Evolutionary conservation across 1,140 invertebrate genomes (phyloP), one percentile per base, ranked within the genome.

Genomic region (Diploscapter pachys): DNA sequence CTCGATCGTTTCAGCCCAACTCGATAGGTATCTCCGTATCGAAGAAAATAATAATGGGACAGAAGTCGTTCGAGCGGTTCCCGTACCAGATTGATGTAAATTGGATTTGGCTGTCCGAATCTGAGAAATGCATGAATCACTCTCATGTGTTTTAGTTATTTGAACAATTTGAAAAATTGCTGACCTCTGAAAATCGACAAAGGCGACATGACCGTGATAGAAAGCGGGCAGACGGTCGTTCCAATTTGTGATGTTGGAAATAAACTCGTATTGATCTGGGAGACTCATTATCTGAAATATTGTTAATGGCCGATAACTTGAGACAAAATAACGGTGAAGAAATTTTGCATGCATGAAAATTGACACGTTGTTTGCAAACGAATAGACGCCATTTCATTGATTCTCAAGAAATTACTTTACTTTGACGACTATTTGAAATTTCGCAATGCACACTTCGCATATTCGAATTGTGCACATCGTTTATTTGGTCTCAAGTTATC

Each of bases 41-140:
- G 88, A 71, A 99, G 88, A 86, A 99, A 99, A 88, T 99, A 99
- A 87, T 98, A 99, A 86, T 99, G 98, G 0, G 96, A 98, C 54
- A 99, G 90, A 56, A 99, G 90, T 83, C 96, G 89, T 82, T 99
- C 95, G 72, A 99, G 87, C 4, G 96, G 96, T 86, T 93, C 93
- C 64, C 96, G 89, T 72, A 99, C 89, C 78, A 99, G 88, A 88
- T 99, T 99, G 82, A 99, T 94, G 85, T 94, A 98, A 65, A 98
- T 78, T 6, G 83, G 84, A 65, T 82, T 78, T 4, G 70, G 68
- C 8, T 63, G 61, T 0, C 83, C 83, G 57, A 86, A 85, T 68
- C 83, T 85, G 54, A 68, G 74, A 83, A 61, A 6, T 31, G 31
- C 31, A 31, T 31, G 31, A 31, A 31, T 31, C 31, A 31, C 31